A percentile compares a stretch with the other conserved stretches of the same genome.
Conservation (phyloP, 2,797 vertebrate genomes). For the Coracias cyanogaster region DNA sequence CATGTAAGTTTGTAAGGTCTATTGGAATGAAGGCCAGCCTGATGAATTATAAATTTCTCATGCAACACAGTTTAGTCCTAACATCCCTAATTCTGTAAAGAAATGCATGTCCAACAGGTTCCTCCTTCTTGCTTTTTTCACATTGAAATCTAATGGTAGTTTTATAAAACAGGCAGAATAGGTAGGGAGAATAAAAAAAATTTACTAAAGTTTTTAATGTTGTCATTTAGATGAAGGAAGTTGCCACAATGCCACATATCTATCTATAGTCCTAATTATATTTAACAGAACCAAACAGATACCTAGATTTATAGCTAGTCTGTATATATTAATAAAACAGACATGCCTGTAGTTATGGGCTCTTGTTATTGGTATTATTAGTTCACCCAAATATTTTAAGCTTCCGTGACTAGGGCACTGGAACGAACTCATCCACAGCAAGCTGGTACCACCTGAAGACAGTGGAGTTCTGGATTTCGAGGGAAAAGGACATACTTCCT, state of each 20-base stretch:
- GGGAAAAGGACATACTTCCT: not conserved
- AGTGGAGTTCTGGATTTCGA: not conserved
- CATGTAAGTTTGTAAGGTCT: not conserved
- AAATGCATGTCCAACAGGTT: not conserved
- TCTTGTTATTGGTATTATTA: not conserved
- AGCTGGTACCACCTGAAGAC: not conserved
- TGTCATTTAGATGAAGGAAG: not conserved
- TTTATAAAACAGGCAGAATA: not conserved
- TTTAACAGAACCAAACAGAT: not conserved
- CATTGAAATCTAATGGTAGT: not conserved
- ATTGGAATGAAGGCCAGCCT: not conserved
- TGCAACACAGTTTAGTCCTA: not conserved
- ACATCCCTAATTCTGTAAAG: not conserved
- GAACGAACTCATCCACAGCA: not conserved
- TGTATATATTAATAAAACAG: not conserved
- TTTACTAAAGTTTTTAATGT: not conserved
- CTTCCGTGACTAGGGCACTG: not conserved
- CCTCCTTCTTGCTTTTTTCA: not conserved
- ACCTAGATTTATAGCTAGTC: not conserved
- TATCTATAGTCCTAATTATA: not conserved
- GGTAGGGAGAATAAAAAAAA: not conserved
- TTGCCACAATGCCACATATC: not conserved
- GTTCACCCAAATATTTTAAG: not conserved
- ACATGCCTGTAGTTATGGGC: not conserved
- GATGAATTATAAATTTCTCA: not conserved